phyloP scores from a whole-genome alignment of 1,140 invertebrate genomes.

The Pteromalus puparum region DNA sequence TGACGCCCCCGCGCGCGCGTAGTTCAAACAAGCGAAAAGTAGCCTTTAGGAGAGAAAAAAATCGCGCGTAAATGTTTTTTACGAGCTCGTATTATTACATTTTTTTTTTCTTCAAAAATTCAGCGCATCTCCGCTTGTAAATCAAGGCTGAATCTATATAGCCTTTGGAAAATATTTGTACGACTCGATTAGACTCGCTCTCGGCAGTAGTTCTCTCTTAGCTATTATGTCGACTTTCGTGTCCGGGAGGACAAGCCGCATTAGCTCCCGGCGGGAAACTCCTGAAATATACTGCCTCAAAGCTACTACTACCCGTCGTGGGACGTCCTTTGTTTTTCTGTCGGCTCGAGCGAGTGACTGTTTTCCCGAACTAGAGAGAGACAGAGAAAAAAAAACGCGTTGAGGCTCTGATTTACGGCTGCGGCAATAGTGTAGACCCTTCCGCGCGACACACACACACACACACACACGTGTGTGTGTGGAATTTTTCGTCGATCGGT shows the following conservation, averaged over 20 bases:
- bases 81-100: no score
- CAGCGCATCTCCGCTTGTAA: neutral
- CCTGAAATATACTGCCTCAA: neutral
- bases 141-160: neutral
- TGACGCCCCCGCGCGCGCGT: neutral
- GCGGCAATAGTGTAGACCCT: no score
- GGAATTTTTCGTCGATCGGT: neutral
- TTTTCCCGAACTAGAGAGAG: conserved; percentile 23
- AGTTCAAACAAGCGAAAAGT: no score
- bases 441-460: no score
- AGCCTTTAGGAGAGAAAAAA: no score
- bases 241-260: conserved; percentile 25
- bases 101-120: neutral
- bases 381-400: neutral
- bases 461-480: neutral
- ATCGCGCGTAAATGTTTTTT: no score
- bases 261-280: conserved; percentile 31
- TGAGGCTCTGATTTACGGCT: neutral
- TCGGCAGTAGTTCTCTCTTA: neutral
- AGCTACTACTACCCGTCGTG: neutral
- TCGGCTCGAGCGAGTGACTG: neutral
- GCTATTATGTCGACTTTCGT: conserved; percentile 31
- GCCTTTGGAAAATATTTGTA: conserved; percentile 62
- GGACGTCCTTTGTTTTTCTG: conserved; percentile 13
- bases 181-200: conserved; percentile 63